These are phyloP conservation scores for Sisyra nigra DNA, from an alignment of 2,888 invertebrate genomes.

Conservation along the genomic window DNA sequence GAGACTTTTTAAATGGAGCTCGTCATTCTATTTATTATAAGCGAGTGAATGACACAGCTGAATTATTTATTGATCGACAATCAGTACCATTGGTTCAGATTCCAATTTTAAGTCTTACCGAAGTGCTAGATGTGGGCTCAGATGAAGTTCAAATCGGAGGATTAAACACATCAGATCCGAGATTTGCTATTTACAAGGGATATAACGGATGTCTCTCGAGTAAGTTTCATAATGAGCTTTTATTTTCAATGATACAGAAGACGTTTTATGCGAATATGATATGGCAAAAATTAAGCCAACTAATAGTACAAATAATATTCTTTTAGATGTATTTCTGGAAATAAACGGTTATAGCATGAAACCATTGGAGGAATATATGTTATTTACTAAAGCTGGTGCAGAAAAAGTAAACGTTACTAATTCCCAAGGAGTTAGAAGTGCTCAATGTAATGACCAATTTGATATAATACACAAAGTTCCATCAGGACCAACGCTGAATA, in stretches of 20 bases:
- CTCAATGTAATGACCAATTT: conserved; percentile 70
- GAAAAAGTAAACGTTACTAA: conserved; percentile 78
- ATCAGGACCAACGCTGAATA: conserved; percentile 38
- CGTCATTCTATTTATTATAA: conserved; percentile 59
- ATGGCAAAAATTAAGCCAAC: background rate
- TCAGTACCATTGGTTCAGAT: conserved; percentile 52
- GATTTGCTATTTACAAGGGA: conserved; percentile 68
- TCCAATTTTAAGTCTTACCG: conserved; percentile 48
- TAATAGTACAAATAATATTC: conserved; percentile 8
- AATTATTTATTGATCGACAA: conserved; percentile 58
- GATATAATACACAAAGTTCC: conserved; percentile 40
- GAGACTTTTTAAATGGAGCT: conserved; percentile 69
- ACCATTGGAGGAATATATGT: conserved; percentile 81
- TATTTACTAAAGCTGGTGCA: conserved; percentile 70
- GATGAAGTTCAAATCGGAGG: conserved; percentile 81
- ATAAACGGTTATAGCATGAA: conserved; percentile 71
- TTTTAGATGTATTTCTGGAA: conserved; percentile 67
- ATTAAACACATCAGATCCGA: conserved; percentile 65
- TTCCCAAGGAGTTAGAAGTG: conserved; percentile 70
- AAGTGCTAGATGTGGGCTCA: conserved; percentile 45
- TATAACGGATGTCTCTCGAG: conserved; percentile 84
- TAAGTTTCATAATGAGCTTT: conserved; percentile 32
- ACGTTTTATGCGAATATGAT: background rate
- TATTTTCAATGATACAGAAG: background rate
- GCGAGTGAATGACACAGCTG: conserved; percentile 54